phyloP scores from a whole-genome alignment of 2,113 vertebrate species.

The Lampris incognitus region DNA sequence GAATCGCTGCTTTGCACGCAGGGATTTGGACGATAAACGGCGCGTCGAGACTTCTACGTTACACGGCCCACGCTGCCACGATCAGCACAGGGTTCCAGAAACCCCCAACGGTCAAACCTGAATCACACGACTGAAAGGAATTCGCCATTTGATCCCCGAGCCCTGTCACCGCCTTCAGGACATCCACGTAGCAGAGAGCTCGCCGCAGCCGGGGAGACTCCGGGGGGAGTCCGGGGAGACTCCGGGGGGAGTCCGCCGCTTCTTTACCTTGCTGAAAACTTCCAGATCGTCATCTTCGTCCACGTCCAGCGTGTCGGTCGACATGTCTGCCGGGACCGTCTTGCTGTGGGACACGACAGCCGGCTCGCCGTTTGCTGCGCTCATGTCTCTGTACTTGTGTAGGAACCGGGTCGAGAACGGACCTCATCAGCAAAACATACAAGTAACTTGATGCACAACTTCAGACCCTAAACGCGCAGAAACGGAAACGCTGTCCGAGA shows the following conservation, averaged over 20 bases:
- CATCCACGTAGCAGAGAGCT: constrained; percentile 43
- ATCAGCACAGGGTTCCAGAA: no score
- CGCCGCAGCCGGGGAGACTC: no score
- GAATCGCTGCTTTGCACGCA: no score
- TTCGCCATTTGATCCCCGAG: no score
- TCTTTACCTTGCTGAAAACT: constrained; percentile 83
- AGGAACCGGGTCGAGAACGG: neutral
- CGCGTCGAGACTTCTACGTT: no score
- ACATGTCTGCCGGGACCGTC: constrained; percentile 61
- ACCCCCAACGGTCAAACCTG: no score
- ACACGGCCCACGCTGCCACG: no score
- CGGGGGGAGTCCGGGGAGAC: no score
- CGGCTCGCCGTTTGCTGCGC: constrained; percentile 27
- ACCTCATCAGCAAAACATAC: constrained; percentile 38
- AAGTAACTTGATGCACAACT: constrained; percentile 27
- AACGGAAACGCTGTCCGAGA: constrained; percentile 63
- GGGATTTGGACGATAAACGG: no score
- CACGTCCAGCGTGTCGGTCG: constrained; percentile 78
- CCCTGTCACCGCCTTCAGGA: neutral
- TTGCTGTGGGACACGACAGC: constrained; percentile 18
- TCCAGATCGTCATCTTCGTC: constrained; percentile 86
- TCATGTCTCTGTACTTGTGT: constrained; percentile 36
- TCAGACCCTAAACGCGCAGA: constrained; percentile 60
- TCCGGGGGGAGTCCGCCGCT: neutral
- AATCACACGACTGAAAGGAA: no score